Evolutionary conservation across 2,888 invertebrate species (phyloP).

Genomic region (Diarsia mendica): DNA sequence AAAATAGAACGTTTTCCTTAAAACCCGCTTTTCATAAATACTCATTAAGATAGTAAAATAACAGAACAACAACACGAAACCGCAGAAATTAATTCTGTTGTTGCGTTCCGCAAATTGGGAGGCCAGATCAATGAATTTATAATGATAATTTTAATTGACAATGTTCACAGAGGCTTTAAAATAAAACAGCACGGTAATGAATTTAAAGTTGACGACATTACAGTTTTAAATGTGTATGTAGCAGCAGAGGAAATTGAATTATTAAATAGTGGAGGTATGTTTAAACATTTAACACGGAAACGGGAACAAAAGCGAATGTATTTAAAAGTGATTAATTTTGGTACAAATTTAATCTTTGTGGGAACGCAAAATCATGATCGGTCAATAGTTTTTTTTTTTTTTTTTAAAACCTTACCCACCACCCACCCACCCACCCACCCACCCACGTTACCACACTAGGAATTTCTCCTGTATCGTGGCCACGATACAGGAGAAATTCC

Average conservation of each 20-base stretch:
- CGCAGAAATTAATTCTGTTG: constrained; percentile 36
- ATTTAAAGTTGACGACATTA: constrained; percentile 52
- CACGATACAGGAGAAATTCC: too few relatives aligned
- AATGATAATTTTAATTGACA: constrained; percentile 58
- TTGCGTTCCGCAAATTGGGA: constrained; percentile 36
- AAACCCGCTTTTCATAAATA: background rate
- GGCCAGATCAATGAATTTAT: constrained; percentile 55
- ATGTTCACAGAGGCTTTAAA: constrained; percentile 38
- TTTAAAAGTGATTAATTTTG: constrained; percentile 22
- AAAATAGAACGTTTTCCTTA: background rate
- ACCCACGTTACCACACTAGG: too few relatives aligned
- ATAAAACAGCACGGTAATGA: constrained; percentile 31
- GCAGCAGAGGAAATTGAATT: constrained; percentile 45
- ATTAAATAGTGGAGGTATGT: constrained; percentile 26
- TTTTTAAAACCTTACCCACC: too few relatives aligned
- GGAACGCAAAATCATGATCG: background rate
- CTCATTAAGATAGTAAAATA: background rate
- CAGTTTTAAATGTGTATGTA: constrained; percentile 32
- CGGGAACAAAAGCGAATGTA: constrained; percentile 6
- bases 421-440: too few relatives aligned
- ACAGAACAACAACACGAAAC: constrained; percentile 13
- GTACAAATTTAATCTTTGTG: constrained; percentile 13
- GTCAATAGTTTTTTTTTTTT: too few relatives aligned
- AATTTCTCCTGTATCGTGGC: too few relatives aligned
- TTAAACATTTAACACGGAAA: constrained; percentile 36